phyloP scores from a whole-genome alignment of 2,797 vertebrate species.

The Sebastes taczanowskii region DNA sequence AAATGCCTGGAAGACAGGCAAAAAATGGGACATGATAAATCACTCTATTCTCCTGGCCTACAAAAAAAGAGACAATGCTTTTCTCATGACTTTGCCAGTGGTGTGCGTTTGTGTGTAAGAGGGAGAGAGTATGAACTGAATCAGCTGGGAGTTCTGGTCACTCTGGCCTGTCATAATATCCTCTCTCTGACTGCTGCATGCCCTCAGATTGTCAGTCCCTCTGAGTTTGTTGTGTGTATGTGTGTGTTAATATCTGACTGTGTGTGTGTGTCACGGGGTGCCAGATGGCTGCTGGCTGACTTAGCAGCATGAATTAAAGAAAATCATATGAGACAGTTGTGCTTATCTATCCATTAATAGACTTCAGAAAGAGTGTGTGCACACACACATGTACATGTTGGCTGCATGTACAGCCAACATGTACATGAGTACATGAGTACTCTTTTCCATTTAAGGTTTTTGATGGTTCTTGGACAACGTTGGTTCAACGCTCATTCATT shows the following conservation, averaged over 20 bases:
- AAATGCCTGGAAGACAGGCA: slow-evolving; percentile 6
- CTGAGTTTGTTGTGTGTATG: slow-evolving; percentile 20
- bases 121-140: slow-evolving; percentile 7
- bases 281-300: slow-evolving; percentile 67
- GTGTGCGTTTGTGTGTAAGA: slow-evolving; percentile 1
- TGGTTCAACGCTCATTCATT: not conserved
- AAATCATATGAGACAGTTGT: slow-evolving; percentile 60
- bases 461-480: not conserved
- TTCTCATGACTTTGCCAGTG: slow-evolving; percentile 8
- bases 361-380: slow-evolving; percentile 21
- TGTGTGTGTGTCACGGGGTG: slow-evolving; percentile 23
- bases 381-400: not conserved
- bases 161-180: slow-evolving; percentile 48
- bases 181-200: slow-evolving; percentile 34
- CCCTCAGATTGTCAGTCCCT: slow-evolving; percentile 47
- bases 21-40: slow-evolving; percentile 13
- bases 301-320: slow-evolving; percentile 55
- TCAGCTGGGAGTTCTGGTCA: slow-evolving; percentile 49
- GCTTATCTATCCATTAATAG: slow-evolving; percentile 61
- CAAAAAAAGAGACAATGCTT: not conserved
- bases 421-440: too few relatives aligned
- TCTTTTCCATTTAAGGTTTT: not conserved
- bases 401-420: not conserved
- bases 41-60: slow-evolving; percentile 3
- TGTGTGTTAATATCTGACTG: not conserved